These are phyloP conservation scores for Pristionchus mayeri DNA, from an alignment of 2,888 invertebrate genomes.

Conservation along the genomic window DNA sequence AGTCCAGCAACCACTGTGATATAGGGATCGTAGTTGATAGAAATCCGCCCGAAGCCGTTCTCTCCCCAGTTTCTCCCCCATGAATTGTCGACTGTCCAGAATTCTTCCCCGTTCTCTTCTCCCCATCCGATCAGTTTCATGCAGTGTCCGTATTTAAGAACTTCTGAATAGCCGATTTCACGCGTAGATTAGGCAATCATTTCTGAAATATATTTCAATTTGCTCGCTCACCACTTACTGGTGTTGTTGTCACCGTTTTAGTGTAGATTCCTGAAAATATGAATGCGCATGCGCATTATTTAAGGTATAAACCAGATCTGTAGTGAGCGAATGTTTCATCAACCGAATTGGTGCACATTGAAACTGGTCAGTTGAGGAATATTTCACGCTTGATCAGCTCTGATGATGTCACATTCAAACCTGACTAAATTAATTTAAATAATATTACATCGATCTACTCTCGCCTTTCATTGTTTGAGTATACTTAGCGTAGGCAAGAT, in stretches of 20 bases:
- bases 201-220: too few species aligned
- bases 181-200: too few species aligned
- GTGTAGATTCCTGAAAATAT: constrained; percentile 16
- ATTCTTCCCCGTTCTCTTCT: constrained; percentile 54
- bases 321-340: not conserved
- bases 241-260: not conserved
- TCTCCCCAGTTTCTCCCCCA: constrained; percentile 66
- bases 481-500: not conserved
- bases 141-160: constrained; percentile 61
- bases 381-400: not conserved
- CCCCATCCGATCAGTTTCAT: too few species aligned
- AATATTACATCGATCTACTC: too few species aligned
- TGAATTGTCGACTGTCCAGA: constrained; percentile 61
- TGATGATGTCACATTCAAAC: too few species aligned
- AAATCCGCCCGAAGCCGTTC: too few species aligned
- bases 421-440: too few species aligned
- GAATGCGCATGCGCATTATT: too few species aligned
- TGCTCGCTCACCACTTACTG: not conserved
- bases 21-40: too few species aligned
- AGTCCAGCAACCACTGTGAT: too few species aligned
- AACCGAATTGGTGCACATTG: not conserved
- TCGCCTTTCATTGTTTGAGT: not conserved
- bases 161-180: not conserved
- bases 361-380: not conserved
- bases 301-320: not conserved